phyloP scores from a whole-genome alignment of 2,888 invertebrate species.

The Graphium colonna region DNA sequence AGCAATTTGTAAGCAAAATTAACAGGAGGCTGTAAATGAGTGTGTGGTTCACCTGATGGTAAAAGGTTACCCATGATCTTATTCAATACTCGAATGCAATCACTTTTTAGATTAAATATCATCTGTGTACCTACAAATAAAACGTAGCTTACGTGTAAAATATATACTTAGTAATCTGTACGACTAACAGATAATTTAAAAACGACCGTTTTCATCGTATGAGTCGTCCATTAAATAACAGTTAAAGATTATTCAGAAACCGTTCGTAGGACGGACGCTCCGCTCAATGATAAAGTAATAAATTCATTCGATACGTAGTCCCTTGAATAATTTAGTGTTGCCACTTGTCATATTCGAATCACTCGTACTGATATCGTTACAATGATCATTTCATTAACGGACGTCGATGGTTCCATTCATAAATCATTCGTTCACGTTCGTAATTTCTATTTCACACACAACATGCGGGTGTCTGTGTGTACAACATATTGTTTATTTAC shows the following conservation, averaged over 20 bases:
- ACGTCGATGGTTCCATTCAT: not conserved
- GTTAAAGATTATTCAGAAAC: slow-evolving; percentile 1
- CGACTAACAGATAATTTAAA: not conserved
- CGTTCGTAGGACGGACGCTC: not conserved
- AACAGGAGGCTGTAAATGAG: too few species aligned
- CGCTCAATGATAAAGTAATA: slow-evolving; percentile 28
- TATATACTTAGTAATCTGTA: not conserved
- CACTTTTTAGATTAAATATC: too few species aligned
- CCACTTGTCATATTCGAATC: not conserved
- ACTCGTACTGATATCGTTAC: not conserved
- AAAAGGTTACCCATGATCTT: too few species aligned
- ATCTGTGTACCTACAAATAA: too few species aligned
- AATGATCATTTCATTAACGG: not conserved
- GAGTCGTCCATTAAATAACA: slow-evolving; percentile 8
- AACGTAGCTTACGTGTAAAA: too few species aligned
- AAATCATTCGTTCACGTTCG: not conserved
- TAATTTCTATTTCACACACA: too few species aligned
- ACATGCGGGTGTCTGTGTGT: not conserved
- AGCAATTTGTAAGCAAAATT: too few species aligned
- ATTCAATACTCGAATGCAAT: too few species aligned
- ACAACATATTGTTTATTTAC: too few species aligned
- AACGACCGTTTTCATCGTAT: not conserved
- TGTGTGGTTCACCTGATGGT: too few species aligned
- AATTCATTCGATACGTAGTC: slow-evolving; percentile 30
- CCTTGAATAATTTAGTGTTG: slow-evolving; percentile 30